Evolutionary conservation across 2,113 vertebrate genomes (phyloP).

Genomic region (Syrmaticus mikado): DNA sequence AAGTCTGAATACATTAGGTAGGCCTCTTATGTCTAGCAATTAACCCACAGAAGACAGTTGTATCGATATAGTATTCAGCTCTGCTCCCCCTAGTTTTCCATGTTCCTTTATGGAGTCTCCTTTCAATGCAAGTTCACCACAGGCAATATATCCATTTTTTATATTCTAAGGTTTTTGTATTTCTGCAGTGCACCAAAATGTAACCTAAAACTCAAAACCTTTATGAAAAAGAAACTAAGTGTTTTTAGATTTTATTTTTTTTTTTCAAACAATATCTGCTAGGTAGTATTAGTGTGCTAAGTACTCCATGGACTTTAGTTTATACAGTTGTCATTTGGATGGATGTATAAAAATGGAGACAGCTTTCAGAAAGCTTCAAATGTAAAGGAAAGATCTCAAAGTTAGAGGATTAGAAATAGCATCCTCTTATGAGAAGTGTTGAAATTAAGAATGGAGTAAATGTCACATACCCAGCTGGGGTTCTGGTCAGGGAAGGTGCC

Average conservation of each 20-base stretch:
- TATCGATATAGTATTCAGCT: neutral
- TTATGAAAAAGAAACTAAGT: neutral
- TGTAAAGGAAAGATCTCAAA: neutral
- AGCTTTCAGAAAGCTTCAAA: neutral
- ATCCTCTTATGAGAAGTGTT: neutral
- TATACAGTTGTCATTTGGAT: neutral
- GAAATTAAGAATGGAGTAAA: slow-evolving; percentile 1
- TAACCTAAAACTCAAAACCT: neutral
- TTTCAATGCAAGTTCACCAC: neutral
- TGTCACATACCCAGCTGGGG: neutral
- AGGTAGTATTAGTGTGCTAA: neutral
- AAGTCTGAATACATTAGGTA: neutral
- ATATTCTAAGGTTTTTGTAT: neutral
- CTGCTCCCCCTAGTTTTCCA: neutral
- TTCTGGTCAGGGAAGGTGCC: neutral
- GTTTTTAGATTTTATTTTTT: neutral
- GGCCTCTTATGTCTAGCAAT: neutral
- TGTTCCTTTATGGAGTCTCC: neutral
- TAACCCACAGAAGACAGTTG: neutral
- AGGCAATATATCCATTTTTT: neutral
- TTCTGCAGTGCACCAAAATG: neutral
- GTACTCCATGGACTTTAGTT: neutral
- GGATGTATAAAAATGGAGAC: neutral
- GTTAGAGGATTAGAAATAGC: neutral
- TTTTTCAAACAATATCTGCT: neutral